phyloP scores from a whole-genome alignment of 2,888 invertebrate genomes.

The Linhomoeus sp. region DNA sequence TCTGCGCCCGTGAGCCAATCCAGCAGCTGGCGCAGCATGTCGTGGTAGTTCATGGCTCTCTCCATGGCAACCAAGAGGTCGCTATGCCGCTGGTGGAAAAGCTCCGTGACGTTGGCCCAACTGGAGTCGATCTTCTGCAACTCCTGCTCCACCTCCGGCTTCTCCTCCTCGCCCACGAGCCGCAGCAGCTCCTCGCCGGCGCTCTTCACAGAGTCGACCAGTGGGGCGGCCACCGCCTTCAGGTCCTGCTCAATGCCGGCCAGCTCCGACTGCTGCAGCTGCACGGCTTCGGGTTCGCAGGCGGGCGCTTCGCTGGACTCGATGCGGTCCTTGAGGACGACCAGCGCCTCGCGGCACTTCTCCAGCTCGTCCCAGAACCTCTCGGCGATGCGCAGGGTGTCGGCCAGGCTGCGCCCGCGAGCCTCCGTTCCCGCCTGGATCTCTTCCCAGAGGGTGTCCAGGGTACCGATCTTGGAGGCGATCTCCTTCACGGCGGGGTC shows the following conservation, averaged over 20 bases:
- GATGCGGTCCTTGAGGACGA: constrained; percentile 69
- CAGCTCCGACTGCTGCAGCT: constrained; percentile 73
- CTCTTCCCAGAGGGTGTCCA: constrained; percentile 78
- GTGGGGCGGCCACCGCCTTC: constrained; percentile 51
- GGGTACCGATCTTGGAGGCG: constrained; percentile 67
- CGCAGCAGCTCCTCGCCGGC: constrained; percentile 79
- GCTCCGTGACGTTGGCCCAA: constrained; percentile 78
- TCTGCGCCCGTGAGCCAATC: constrained; percentile 48
- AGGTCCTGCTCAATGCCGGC: constrained; percentile 45
- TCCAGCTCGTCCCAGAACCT: constrained; percentile 87
- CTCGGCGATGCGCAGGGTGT: constrained; percentile 66
- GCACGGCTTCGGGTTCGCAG: constrained; percentile 70
- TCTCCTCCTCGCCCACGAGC: constrained; percentile 83
- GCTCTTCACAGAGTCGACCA: constrained; percentile 74
- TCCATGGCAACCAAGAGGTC: constrained; percentile 91
- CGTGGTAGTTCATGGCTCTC: constrained; percentile 72
- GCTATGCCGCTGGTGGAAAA: constrained; percentile 72
- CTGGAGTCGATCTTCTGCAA: constrained; percentile 84
- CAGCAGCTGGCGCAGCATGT: constrained; percentile 42
- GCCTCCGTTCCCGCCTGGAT: constrained; percentile 65
- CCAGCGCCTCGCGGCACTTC: constrained; percentile 66
- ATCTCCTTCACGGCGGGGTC: constrained; percentile 84
- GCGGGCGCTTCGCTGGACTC: constrained; percentile 49
- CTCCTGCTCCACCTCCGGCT: constrained; percentile 89
- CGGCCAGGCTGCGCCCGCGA: constrained; percentile 60